Percentiles rank a stretch among this genome's conserved stretches.
These are phyloP conservation scores for Agriopis leucophaearia DNA, from an alignment of 2,888 invertebrate species.

Conservation along the genomic window DNA sequence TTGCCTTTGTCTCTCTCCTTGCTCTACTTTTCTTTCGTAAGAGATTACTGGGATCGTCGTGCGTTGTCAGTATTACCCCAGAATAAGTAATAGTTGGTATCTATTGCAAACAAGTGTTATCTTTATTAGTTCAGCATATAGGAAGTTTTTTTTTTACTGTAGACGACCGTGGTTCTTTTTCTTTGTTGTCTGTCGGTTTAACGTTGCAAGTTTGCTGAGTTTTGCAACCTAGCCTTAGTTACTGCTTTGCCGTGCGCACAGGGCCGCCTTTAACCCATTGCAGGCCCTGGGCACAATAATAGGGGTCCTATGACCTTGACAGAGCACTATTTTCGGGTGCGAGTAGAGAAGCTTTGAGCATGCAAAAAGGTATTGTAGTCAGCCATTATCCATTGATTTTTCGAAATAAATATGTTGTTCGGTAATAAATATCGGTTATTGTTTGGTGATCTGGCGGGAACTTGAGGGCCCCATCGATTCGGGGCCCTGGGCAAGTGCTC, in stretches of 20 bases:
- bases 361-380: no score
- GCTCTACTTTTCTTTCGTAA: constrained; percentile 25
- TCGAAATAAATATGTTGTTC: no score
- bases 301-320: no score
- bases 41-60: constrained; percentile 16
- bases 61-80: background rate
- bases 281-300: no score
- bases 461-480: no score
- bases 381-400: no score
- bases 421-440: no score
- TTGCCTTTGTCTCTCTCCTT: constrained; percentile 37
- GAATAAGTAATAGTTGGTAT: constrained; percentile 1
- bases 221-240: constrained; percentile 8
- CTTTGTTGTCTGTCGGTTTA: constrained; percentile 1
- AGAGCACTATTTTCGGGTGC: no score
- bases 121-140: constrained; percentile 19
- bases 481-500: no score
- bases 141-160: constrained; percentile 21
- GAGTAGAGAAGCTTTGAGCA: no score
- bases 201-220: background rate
- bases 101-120: constrained; percentile 13
- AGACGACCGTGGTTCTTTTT: constrained; percentile 16
- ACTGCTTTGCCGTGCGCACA: background rate
- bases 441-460: no score
- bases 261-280: no score